Conservation (phyloP, 2,113 vertebrate genomes). For the Barnardius zonarius region DNA sequence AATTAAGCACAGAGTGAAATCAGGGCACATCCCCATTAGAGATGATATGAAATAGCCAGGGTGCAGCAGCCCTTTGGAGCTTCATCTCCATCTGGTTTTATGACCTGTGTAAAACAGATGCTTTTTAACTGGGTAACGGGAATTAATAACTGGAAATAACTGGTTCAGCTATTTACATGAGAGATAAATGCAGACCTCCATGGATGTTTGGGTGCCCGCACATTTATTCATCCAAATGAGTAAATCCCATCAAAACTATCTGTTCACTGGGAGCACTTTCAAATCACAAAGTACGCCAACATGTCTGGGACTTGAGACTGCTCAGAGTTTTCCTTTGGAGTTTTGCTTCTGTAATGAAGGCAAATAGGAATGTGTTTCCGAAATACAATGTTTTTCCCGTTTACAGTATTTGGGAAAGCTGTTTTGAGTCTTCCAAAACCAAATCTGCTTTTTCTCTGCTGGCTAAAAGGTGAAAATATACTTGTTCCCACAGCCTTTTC, state of each 20-base stretch:
- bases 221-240: neutral
- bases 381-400: neutral
- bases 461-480: neutral
- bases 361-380: neutral
- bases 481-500: neutral
- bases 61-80: neutral
- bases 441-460: neutral
- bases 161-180: neutral
- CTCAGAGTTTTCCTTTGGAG: neutral
- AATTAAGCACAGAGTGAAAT: neutral
- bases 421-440: neutral
- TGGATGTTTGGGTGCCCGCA: neutral
- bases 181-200: neutral
- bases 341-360: neutral
- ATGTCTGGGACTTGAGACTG: neutral
- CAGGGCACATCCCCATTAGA: neutral
- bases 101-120: neutral
- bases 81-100: conserved; percentile 14
- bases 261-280: neutral
- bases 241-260: neutral
- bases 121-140: neutral
- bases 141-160: neutral
- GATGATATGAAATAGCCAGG: neutral
- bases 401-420: neutral
- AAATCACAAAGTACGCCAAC: neutral